A percentile compares a stretch with the other conserved stretches of the same genome.
These are phyloP conservation scores for Turnix velox DNA, from an alignment of 2,113 vertebrate genomes.

Conservation along the genomic window DNA sequence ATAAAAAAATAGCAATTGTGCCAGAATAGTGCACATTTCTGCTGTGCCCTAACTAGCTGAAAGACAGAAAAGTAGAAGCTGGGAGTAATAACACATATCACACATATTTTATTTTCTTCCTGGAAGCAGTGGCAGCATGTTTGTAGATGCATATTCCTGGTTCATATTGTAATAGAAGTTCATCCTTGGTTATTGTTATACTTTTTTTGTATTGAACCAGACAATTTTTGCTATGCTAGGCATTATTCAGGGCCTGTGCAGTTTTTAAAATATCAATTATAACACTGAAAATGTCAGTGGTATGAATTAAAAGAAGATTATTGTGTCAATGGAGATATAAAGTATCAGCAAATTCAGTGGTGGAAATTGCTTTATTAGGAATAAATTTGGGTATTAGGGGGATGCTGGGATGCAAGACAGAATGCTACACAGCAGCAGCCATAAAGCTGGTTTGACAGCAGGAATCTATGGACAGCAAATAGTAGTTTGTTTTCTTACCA, in stretches of 20 bases:
- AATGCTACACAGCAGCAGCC: background rate
- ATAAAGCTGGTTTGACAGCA: background rate
- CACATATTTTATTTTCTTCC: background rate
- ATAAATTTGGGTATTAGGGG: background rate
- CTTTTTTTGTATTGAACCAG: background rate
- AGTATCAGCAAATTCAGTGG: background rate
- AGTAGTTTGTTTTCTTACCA: background rate
- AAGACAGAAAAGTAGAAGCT: background rate
- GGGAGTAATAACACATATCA: background rate
- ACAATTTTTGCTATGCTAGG: background rate
- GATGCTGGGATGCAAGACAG: background rate
- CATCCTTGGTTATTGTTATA: background rate
- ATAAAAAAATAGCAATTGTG: background rate
- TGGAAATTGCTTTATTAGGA: background rate
- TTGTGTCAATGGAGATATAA: background rate
- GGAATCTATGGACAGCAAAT: background rate
- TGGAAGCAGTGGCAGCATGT: background rate
- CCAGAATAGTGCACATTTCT: background rate
- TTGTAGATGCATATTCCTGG: background rate
- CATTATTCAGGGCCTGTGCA: background rate
- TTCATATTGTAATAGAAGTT: background rate
- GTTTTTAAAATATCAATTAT: background rate
- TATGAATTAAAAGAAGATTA: background rate
- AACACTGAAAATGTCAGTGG: background rate
- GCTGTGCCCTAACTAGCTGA: background rate